Conservation (phyloP, 1,140 invertebrate genomes). For the Dufourea novaeangliae region DNA sequence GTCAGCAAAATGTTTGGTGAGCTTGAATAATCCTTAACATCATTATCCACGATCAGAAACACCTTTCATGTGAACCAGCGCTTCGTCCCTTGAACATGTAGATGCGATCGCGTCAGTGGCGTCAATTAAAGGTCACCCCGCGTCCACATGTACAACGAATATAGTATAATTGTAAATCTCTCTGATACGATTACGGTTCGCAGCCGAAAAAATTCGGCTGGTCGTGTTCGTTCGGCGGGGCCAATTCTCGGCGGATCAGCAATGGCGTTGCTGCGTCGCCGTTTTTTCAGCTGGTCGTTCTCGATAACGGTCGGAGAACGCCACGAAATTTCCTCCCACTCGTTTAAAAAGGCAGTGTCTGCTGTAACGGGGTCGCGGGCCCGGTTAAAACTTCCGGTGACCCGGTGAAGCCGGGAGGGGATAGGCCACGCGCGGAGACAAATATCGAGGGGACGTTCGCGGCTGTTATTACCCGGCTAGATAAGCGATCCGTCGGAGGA, state of each 20-base stretch:
- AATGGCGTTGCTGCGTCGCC: background rate
- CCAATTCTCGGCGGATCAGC: background rate
- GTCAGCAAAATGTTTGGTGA: too few species aligned
- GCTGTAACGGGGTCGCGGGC: background rate
- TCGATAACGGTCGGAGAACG: background rate
- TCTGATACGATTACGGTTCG: slow-evolving; percentile 42
- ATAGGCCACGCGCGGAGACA: background rate
- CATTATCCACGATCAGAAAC: too few species aligned
- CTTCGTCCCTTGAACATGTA: too few species aligned
- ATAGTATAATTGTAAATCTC: slow-evolving; percentile 35
- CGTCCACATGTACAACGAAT: background rate
- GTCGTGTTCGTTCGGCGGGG: background rate
- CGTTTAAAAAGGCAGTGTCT: slow-evolving; percentile 59
- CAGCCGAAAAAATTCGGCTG: slow-evolving; percentile 22
- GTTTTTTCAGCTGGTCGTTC: background rate
- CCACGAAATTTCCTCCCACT: background rate
- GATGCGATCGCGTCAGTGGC: background rate
- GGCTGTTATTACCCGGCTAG: too few species aligned
- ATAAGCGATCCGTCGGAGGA: background rate
- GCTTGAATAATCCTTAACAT: too few species aligned
- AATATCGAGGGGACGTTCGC: background rate
- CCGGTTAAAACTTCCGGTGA: background rate
- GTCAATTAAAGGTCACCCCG: background rate
- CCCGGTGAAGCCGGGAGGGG: too few species aligned
- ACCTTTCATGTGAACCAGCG: too few species aligned